Base-by-base conservation (phyloP, 2,113 vertebrate species). In the Microtus oregoni region DNA sequence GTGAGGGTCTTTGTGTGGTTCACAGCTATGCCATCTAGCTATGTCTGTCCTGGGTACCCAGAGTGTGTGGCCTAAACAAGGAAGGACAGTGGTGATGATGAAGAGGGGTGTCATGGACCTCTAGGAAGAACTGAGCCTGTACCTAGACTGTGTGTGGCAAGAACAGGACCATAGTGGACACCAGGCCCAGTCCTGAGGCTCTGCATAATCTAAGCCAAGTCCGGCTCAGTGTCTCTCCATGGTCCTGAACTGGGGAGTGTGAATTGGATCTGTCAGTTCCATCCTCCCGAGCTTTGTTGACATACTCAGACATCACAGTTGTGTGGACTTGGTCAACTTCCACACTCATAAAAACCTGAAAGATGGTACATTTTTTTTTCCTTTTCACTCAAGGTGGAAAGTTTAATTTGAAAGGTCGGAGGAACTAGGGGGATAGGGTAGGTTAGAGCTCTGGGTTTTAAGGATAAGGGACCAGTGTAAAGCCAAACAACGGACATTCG, bases 321-420 rank as follows among this genome's bases (percentile, higher is more conserved):
- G 5, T 19, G 7, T 70, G n/a, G 73, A 52, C 68, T 26, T 41
- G 72, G 32, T 58, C 73, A 32, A 79, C 30, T 5, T 73, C 87
- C 78, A 8, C 30, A 65, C 58, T 58, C 35, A 47, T 7, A 22
- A 5, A 58, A 44, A 10, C 41, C 5, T 2, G 0, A 92, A 72
- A 65, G 35, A 24, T 15, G 35, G 32, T 6, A 82, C n/a, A 15
- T 28, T 52, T 28, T 38, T 20, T 52, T 28, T 38, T 20, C 63
- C 79, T 68, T 83, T 67, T 28, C 19, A n/a, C 65, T 89, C 41
- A 63, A 6, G 30, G 65, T 68, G 63, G 73, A 82, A 90, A 89
- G 73, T 93, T 22, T 92, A 58, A 70, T 50, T 4, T 75, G 83
- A 79, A 96, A 93, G 85, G 75, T 90, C 41, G 88, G 90, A 73